A percentile compares a stretch with the other conserved stretches of the same genome.
phyloP scores from a whole-genome alignment of 2,113 vertebrate genomes.

The Prunella fulvescens region DNA sequence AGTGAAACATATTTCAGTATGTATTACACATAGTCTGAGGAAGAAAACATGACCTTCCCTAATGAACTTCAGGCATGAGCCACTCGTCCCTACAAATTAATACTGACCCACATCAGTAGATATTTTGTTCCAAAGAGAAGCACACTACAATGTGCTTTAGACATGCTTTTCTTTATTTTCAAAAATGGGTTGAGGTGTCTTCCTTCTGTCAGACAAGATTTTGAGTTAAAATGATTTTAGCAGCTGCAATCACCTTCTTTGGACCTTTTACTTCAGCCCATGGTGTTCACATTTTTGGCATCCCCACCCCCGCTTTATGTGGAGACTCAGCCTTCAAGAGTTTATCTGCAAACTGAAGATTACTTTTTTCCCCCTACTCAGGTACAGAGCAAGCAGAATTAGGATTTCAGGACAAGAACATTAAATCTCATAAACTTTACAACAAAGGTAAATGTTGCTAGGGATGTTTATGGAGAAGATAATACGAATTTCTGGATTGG shows the following conservation, averaged over 20 bases:
- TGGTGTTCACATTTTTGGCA: neutral
- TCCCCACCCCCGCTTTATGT: neutral
- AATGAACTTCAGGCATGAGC: neutral
- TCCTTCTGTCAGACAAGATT: neutral
- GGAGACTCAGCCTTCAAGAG: neutral
- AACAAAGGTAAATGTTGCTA: neutral
- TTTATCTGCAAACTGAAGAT: neutral
- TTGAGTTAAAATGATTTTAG: neutral
- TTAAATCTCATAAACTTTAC: neutral
- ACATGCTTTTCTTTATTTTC: neutral
- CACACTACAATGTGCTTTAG: neutral
- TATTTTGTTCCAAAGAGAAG: neutral
- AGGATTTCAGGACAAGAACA: neutral
- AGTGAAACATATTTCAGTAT: neutral
- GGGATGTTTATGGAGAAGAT: neutral
- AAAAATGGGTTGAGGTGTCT: neutral
- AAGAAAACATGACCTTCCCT: neutral
- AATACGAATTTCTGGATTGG: neutral
- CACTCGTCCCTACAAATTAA: neutral
- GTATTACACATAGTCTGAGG: neutral
- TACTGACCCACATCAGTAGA: neutral
- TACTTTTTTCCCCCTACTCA: neutral
- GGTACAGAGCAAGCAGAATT: neutral
- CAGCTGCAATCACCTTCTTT: neutral
- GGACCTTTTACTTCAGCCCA: neutral